A percentile compares a stretch with the other conserved stretches of the same genome.
Evolutionary conservation across 2,113 vertebrate genomes (phyloP).

Genomic region (Leucopternis melanops): DNA sequence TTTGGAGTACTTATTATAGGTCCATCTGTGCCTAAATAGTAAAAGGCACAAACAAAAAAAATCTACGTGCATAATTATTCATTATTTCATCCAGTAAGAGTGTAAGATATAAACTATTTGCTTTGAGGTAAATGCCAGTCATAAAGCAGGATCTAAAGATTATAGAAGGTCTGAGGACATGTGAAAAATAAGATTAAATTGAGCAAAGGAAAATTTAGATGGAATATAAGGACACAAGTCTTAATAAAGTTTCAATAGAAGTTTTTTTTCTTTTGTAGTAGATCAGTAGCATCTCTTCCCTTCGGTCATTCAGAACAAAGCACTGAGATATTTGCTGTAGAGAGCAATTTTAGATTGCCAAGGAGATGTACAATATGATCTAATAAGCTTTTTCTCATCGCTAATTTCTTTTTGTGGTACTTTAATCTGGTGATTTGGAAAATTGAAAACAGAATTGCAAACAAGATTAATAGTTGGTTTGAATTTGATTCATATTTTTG

Average conservation of each 20-base stretch:
- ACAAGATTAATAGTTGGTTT: not conserved
- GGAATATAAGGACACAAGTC: not conserved
- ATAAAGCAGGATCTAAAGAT: not conserved
- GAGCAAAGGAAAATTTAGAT: not conserved
- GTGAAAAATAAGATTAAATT: not conserved
- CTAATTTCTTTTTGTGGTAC: not conserved
- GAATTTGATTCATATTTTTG: not conserved
- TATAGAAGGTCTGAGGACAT: not conserved
- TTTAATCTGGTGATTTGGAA: constrained; percentile 17
- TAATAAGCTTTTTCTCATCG: not conserved
- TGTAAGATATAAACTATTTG: not conserved
- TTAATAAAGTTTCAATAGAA: not conserved
- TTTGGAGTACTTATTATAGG: not conserved
- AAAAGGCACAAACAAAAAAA: not conserved
- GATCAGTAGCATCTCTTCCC: not conserved
- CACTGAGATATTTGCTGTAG: not conserved
- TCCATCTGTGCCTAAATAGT: not conserved
- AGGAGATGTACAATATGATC: not conserved
- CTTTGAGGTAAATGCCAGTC: not conserved
- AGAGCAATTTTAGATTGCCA: not conserved
- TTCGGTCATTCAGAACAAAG: not conserved
- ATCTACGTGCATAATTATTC: not conserved
- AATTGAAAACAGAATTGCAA: constrained; percentile 25
- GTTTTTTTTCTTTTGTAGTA: not conserved
- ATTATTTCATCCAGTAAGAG: not conserved